These are phyloP conservation scores for Epinephelus coioides DNA, from an alignment of 2,797 vertebrate species.

Conservation along the genomic window DNA sequence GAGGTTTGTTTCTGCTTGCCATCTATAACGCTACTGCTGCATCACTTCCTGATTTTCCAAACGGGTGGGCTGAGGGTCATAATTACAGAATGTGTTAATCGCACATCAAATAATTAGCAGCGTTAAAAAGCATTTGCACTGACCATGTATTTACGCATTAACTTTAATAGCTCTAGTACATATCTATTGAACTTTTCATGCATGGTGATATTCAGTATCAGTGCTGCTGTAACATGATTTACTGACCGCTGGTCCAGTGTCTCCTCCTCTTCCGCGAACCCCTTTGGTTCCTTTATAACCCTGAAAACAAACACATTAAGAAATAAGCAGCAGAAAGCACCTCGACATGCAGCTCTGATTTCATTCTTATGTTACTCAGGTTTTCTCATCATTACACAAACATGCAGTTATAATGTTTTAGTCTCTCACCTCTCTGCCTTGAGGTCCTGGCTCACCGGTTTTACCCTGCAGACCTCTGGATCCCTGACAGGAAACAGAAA, in stretches of 20 bases:
- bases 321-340: not conserved
- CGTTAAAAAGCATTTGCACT: no score
- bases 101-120: no score
- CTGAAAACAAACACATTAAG: constrained; percentile 58
- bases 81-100: no score
- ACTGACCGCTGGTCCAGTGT: constrained; percentile 85
- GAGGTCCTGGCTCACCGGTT: constrained; percentile 79
- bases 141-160: no score
- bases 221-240: not conserved
- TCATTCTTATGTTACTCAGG: not conserved
- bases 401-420: not conserved
- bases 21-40: no score
- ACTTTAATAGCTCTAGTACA: no score
- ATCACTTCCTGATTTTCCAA: no score
- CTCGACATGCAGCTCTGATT: not conserved
- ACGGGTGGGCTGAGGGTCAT: no score
- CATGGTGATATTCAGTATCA: not conserved
- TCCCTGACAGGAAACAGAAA: constrained; percentile 74
- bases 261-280: constrained; percentile 83
- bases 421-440: constrained; percentile 85
- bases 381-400: not conserved
- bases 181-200: not conserved
- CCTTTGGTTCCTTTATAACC: constrained; percentile 90
- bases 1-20: no score
- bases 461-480: constrained; percentile 83